phyloP scores from a whole-genome alignment of 2,888 invertebrate species.

The Caenorhabditis uteleia region DNA sequence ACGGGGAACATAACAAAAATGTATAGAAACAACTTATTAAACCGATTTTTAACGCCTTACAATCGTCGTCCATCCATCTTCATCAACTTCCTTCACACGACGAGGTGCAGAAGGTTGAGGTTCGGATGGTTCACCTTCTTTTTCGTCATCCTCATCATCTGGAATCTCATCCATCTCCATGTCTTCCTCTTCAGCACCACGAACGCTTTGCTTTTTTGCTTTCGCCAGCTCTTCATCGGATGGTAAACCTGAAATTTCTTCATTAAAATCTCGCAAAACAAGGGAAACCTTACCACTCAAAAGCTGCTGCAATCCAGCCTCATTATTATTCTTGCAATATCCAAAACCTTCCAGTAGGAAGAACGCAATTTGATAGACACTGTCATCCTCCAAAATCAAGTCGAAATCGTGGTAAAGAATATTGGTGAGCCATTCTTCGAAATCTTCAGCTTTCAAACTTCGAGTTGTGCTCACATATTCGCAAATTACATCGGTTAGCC shows the following conservation, averaged over 20 bases:
- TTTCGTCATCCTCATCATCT: constrained; percentile 15
- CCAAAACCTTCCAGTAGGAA: constrained; percentile 50
- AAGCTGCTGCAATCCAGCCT: constrained; percentile 34
- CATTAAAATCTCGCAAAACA: constrained; percentile 1
- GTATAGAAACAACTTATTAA: neutral
- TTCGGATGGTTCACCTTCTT: constrained; percentile 11
- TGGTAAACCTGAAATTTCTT: constrained; percentile 25
- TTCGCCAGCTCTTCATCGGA: constrained; percentile 33
- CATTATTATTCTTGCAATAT: constrained; percentile 46
- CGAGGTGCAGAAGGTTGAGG: constrained; percentile 16
- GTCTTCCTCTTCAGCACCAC: constrained; percentile 33
- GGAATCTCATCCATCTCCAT: constrained; percentile 41
- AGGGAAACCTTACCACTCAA: constrained; percentile 25
- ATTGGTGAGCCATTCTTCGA: constrained; percentile 58
- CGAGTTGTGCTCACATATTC: constrained; percentile 43
- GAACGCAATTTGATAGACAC: constrained; percentile 46
- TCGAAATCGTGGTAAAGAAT: constrained; percentile 57
- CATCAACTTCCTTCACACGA: constrained; percentile 51
- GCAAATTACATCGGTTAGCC: constrained; percentile 52
- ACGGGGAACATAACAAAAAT: neutral
- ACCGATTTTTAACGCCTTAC: constrained; percentile 25
- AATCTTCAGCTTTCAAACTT: constrained; percentile 51
- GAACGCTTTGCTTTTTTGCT: constrained; percentile 29
- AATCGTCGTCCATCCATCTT: constrained; percentile 64
- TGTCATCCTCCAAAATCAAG: constrained; percentile 59